These are phyloP conservation scores for Catharus ustulatus DNA, from an alignment of 2,797 vertebrate genomes.

Conservation along the genomic window DNA sequence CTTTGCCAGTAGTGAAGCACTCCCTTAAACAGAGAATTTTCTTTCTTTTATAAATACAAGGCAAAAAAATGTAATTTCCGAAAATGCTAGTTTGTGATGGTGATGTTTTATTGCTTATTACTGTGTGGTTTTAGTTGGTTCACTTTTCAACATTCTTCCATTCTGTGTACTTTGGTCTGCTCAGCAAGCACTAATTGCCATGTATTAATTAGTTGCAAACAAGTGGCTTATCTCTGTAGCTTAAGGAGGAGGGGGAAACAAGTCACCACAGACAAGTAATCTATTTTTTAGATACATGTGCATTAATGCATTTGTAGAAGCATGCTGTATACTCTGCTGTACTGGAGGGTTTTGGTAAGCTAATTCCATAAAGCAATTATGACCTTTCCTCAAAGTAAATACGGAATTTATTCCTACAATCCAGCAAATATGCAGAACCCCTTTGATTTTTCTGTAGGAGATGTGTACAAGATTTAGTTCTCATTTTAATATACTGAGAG, in stretches of 20 bases:
- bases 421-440: background rate
- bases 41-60: background rate
- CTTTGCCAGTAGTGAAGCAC: background rate
- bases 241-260: background rate
- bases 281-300: background rate
- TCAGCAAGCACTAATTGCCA: background rate
- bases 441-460: background rate
- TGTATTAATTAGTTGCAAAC: background rate
- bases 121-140: background rate
- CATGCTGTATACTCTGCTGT: accelerated
- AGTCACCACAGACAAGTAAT: background rate
- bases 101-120: background rate
- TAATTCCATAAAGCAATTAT: background rate
- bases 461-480: background rate
- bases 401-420: background rate
- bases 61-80: background rate
- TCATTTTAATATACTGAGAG: background rate
- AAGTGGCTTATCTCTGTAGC: background rate
- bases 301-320: background rate
- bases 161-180: background rate
- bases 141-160: background rate
- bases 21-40: background rate
- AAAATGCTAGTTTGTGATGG: background rate
- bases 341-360: background rate
- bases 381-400: background rate